Evolutionary conservation across 1,140 invertebrate species (phyloP).

Genomic region (Nylanderia fulva): DNA sequence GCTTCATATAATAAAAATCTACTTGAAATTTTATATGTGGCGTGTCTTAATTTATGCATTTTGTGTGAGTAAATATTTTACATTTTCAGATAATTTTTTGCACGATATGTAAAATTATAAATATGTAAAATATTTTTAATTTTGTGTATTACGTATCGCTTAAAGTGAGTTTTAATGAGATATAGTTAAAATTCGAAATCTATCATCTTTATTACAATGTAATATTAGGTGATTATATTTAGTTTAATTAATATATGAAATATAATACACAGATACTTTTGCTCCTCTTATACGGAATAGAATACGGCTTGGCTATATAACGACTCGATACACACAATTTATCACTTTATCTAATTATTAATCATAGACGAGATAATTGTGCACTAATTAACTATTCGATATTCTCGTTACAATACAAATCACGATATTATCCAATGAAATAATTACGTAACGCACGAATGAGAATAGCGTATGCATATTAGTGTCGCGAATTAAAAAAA

Average conservation of each 20-base stretch:
- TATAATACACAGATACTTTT: conserved; percentile 16
- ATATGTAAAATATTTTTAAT: no score
- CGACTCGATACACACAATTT: conserved; percentile 53
- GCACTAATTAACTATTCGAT: conserved; percentile 41
- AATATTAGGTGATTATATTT: conserved; percentile 36
- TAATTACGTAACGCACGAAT: background rate
- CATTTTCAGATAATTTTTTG: no score
- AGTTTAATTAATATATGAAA: conserved; percentile 34
- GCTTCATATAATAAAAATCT: background rate
- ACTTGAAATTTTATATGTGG: no score
- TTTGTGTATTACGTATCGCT: no score
- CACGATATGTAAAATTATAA: no score
- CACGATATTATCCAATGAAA: background rate
- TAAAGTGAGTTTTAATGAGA: background rate
- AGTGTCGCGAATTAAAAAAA: background rate
- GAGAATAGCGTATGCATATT: background rate
- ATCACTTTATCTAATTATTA: conserved; percentile 55
- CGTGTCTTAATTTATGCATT: no score
- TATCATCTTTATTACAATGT: background rate
- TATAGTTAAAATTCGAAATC: background rate
- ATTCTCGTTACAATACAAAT: conserved; percentile 9
- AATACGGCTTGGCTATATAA: background rate
- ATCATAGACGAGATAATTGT: conserved; percentile 44
- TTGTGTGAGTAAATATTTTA: no score
- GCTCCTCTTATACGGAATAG: background rate